A percentile compares a stretch with the other conserved stretches of the same genome.
Evolutionary conservation across 2,113 vertebrate genomes (phyloP).

Genomic region (Syngnathus scovelli): DNA sequence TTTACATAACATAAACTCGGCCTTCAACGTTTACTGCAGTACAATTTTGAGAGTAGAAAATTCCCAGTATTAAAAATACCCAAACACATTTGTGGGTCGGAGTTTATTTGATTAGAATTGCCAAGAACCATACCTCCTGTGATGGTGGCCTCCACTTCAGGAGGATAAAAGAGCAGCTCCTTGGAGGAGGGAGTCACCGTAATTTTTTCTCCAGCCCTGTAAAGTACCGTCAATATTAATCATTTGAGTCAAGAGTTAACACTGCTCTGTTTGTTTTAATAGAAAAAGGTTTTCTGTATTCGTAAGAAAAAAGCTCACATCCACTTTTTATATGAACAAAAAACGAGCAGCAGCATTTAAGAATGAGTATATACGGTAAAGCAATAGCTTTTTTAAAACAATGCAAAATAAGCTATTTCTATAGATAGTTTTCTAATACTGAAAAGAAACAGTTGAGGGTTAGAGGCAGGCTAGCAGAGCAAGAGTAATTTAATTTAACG

Average conservation of each 20-base stretch:
- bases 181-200: conserved; percentile 92
- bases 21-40: background rate
- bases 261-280: too few species aligned
- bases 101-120: background rate
- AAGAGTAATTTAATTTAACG: background rate
- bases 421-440: background rate
- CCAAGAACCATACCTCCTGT: conserved; percentile 78
- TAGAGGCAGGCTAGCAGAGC: background rate
- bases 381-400: background rate
- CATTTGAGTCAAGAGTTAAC: background rate
- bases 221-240: background rate
- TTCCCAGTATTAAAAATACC: background rate
- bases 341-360: background rate
- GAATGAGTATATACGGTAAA: background rate
- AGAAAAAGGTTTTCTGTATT: background rate
- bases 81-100: background rate
- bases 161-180: conserved; percentile 92
- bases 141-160: conserved; percentile 87
- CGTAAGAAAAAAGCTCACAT: background rate
- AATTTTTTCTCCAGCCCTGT: conserved; percentile 92
- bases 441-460: background rate
- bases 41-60: background rate
- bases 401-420: background rate
- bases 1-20: too few species aligned
- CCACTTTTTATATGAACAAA: background rate